Evolutionary conservation across 37 sponge, comb jelly and placozoan species (phyloP).

Genomic region (Bolinopsis microptera): DNA sequence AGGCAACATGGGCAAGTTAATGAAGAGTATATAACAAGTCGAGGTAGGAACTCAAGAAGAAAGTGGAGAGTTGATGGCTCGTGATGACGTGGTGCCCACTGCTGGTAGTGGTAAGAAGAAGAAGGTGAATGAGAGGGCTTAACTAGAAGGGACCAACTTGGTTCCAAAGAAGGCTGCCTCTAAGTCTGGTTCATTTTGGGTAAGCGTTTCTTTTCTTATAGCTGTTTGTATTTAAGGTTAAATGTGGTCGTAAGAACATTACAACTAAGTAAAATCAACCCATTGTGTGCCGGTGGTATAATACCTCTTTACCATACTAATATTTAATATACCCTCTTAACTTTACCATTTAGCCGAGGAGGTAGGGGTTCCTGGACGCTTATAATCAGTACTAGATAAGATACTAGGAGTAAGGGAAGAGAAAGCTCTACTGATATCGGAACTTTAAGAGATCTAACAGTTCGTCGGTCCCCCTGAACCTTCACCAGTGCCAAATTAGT

Average conservation of each 20-base stretch:
- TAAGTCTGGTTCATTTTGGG: neutral
- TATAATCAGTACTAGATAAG: conserved; percentile 48
- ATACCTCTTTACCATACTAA: too few species aligned
- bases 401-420: neutral
- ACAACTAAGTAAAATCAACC: too few species aligned
- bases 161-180: conserved; percentile 13
- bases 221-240: too few species aligned
- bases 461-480: neutral
- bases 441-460: neutral
- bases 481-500: neutral
- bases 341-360: conserved; percentile 23
- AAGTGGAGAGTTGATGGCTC: conserved; percentile 9
- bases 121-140: conserved; percentile 17
- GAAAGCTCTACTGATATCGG: conserved; percentile 46
- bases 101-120: conserved; percentile 26
- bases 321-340: too few species aligned
- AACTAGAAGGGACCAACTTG: neutral
- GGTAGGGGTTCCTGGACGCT: conserved; percentile 62
- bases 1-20: conserved; percentile 56
- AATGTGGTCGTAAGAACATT: too few species aligned
- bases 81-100: neutral
- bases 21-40: conserved; percentile 64
- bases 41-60: neutral
- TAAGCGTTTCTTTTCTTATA: too few species aligned
- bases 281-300: too few species aligned